Conservation (phyloP, 1,140 invertebrate genomes). For the Bombus waltoni region DNA sequence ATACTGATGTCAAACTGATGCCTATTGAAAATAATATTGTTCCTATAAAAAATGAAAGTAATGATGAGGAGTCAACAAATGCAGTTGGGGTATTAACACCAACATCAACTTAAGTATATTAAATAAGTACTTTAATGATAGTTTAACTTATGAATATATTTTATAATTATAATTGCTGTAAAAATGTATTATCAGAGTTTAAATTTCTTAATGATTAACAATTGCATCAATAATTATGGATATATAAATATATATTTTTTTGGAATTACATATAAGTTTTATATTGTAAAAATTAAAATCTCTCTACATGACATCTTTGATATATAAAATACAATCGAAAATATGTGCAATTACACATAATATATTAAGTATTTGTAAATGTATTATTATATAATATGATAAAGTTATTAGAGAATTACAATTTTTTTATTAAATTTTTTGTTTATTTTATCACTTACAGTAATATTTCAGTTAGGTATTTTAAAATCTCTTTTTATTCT, state of each 20-base stretch:
- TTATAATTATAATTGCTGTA: constrained; percentile 23
- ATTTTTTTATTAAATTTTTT: constrained; percentile 7
- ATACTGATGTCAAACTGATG: constrained; percentile 53
- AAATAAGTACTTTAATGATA: constrained; percentile 7
- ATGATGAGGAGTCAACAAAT: constrained; percentile 45
- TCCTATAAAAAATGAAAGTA: constrained; percentile 68
- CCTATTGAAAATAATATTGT: constrained; percentile 53
- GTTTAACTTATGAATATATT: constrained; percentile 18
- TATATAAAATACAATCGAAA: constrained; percentile 6
- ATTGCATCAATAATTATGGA: constrained; percentile 23
- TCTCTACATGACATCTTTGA: constrained; percentile 1
- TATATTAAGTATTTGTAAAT: background rate
- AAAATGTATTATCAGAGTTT: constrained; percentile 23
- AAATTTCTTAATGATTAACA: background rate
- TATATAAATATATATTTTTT: constrained; percentile 45
- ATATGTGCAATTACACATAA: constrained; percentile 28
- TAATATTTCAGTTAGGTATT: background rate
- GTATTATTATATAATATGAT: background rate
- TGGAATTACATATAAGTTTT: constrained; percentile 33
- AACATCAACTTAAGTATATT: constrained; percentile 45
- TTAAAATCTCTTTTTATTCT: background rate
- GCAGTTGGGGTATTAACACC: constrained; percentile 36
- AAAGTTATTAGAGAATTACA: background rate
- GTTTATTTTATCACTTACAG: background rate
- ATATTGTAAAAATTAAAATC: constrained; percentile 27